phyloP scores from a whole-genome alignment of 2,888 invertebrate genomes.

The Acronicta alni region DNA sequence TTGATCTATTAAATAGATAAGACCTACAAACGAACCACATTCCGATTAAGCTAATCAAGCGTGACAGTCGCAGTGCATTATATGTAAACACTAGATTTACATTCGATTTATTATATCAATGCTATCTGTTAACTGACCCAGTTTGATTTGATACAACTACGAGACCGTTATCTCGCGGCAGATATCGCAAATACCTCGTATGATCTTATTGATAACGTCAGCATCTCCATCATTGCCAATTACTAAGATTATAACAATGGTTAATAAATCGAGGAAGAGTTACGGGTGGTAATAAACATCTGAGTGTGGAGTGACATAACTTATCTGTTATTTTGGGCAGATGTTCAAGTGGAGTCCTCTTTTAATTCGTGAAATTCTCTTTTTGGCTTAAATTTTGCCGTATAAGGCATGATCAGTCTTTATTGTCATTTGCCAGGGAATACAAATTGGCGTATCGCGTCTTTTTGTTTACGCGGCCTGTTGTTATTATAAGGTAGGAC shows the following conservation, averaged over 20 bases:
- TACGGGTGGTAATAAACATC: slow-evolving; percentile 64
- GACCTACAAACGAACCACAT: slow-evolving; percentile 32
- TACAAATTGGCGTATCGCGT: slow-evolving; percentile 67
- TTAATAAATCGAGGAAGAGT: slow-evolving; percentile 64
- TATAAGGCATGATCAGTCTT: slow-evolving; percentile 65
- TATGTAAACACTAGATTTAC: slow-evolving; percentile 50
- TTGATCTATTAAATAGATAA: slow-evolving; percentile 54
- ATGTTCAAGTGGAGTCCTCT: slow-evolving; percentile 51
- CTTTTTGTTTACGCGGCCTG: slow-evolving; percentile 56
- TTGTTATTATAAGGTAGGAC: slow-evolving; percentile 57
- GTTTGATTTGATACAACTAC: slow-evolving; percentile 33
- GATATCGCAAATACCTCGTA: slow-evolving; percentile 27
- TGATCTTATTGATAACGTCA: slow-evolving; percentile 36
- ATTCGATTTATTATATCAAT: slow-evolving; percentile 41
- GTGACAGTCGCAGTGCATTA: slow-evolving; percentile 46
- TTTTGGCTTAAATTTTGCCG: slow-evolving; percentile 65
- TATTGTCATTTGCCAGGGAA: slow-evolving; percentile 70
- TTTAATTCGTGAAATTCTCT: slow-evolving; percentile 68
- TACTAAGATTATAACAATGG: slow-evolving; percentile 67
- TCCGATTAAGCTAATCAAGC: slow-evolving; percentile 45
- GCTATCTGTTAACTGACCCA: slow-evolving; percentile 38
- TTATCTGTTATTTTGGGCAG: slow-evolving; percentile 65
- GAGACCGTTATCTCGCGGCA: slow-evolving; percentile 26
- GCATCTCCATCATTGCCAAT: slow-evolving; percentile 48
- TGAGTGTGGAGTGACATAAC: slow-evolving; percentile 57